Percentiles rank a stretch among this genome's conserved stretches.
Evolutionary conservation across 2,113 vertebrate species (phyloP).

Genomic region (Sapayoa aenigma): DNA sequence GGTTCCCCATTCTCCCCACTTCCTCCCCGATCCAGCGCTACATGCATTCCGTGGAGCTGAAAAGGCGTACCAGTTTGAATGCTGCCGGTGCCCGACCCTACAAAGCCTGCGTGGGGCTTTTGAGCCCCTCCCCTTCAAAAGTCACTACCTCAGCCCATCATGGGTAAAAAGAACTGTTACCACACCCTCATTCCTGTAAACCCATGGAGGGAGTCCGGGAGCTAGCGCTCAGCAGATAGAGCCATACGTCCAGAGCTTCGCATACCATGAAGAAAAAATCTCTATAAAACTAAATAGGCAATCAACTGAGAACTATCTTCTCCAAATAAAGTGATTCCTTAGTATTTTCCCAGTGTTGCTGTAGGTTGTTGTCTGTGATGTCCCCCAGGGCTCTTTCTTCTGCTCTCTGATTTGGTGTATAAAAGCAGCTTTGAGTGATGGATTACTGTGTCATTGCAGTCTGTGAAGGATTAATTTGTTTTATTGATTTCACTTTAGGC

Average conservation of each 20-base stretch:
- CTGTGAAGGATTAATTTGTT: conserved; percentile 99
- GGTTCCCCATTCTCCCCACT: background rate
- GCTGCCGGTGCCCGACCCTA: accelerated
- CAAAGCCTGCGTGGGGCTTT: background rate
- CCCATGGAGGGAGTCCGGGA: background rate
- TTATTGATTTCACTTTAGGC: conserved; percentile 99
- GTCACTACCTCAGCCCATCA: background rate
- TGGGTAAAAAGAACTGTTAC: background rate
- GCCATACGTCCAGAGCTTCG: conserved; percentile 15
- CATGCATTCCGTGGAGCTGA: background rate
- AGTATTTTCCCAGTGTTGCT: conserved; percentile 85
- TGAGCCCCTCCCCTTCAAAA: background rate
- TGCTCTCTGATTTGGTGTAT: conserved; percentile 95
- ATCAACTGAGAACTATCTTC: conserved; percentile 82
- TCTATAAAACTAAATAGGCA: conserved; percentile 77
- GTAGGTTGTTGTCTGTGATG: conserved; percentile 87
- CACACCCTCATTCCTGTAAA: background rate
- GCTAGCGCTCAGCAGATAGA: conserved; percentile 37
- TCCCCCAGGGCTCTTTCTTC: conserved; percentile 83
- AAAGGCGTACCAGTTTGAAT: accelerated
- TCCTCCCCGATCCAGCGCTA: background rate
- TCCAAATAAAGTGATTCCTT: conserved; percentile 85
- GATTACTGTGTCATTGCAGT: conserved; percentile 99
- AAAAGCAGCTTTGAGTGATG: conserved; percentile 99
- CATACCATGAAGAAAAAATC: conserved; percentile 70